phyloP scores from a whole-genome alignment of 1,140 invertebrate species.

The Papilio polyxenes region DNA sequence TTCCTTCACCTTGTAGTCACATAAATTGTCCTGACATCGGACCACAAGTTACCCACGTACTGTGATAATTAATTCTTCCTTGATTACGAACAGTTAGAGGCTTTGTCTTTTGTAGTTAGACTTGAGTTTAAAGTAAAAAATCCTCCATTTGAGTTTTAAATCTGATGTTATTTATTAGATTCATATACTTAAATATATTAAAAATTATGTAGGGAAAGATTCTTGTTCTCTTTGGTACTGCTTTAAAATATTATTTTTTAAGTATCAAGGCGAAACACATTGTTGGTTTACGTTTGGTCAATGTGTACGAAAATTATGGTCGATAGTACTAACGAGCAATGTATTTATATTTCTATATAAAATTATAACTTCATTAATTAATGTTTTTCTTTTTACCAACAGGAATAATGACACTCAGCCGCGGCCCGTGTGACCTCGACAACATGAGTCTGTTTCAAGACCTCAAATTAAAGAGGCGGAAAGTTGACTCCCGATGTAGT shows the following conservation, averaged over 20 bases:
- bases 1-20: conserved; percentile 10
- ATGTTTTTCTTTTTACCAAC: conserved; percentile 63
- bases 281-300: no score
- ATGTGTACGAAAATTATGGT: no score
- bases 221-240: no score
- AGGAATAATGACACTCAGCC: conserved; percentile 99
- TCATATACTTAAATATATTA: no score
- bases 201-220: no score
- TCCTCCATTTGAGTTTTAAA: no score
- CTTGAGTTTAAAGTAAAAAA: no score
- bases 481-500: conserved; percentile 97
- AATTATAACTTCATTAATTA: conserved; percentile 23
- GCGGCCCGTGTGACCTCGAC: conserved; percentile 95
- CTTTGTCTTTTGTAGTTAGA: background rate
- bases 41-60: background rate
- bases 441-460: conserved; percentile 99
- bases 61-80: conserved; percentile 20
- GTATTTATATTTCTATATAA: background rate
- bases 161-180: no score
- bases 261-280: no score
- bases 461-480: conserved; percentile 97
- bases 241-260: no score
- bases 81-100: background rate
- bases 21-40: background rate
- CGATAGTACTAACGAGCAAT: background rate